Evolutionary conservation across 2,113 vertebrate species (phyloP).

Genomic region (Centrocercus urophasianus): DNA sequence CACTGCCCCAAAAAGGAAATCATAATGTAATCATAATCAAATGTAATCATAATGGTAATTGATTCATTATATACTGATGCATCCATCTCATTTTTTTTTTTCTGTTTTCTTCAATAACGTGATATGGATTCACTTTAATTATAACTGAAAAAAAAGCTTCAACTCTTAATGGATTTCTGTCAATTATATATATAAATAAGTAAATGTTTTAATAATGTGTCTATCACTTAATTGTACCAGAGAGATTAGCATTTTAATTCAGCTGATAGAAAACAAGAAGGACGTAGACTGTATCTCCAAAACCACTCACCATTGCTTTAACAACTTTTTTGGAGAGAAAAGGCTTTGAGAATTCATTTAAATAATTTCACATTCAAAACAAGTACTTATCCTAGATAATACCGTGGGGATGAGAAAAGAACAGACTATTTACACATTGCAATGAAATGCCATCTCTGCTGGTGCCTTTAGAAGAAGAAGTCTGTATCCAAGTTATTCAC

Average conservation of each 20-base stretch:
- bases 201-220: not conserved
- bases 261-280: not conserved
- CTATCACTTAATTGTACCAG: not conserved
- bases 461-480: not conserved
- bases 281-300: not conserved
- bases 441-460: not conserved
- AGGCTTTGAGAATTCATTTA: not conserved
- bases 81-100: not conserved
- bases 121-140: not conserved
- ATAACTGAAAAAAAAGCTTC: not conserved
- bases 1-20: not conserved
- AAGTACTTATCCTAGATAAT: not conserved
- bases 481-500: not conserved
- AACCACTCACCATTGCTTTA: not conserved
- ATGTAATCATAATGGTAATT: not conserved
- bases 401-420: not conserved
- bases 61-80: not conserved
- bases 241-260: not conserved
- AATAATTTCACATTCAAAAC: not conserved
- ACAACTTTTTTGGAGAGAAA: constrained; percentile 18
- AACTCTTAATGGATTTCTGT: not conserved
- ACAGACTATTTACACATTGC: not conserved
- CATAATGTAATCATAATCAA: too few relatives aligned
- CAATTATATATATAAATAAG: not conserved
- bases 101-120: not conserved